Base-by-base conservation (phyloP, 2,113 vertebrate species). In the Rhizomys pruinosus region DNA sequence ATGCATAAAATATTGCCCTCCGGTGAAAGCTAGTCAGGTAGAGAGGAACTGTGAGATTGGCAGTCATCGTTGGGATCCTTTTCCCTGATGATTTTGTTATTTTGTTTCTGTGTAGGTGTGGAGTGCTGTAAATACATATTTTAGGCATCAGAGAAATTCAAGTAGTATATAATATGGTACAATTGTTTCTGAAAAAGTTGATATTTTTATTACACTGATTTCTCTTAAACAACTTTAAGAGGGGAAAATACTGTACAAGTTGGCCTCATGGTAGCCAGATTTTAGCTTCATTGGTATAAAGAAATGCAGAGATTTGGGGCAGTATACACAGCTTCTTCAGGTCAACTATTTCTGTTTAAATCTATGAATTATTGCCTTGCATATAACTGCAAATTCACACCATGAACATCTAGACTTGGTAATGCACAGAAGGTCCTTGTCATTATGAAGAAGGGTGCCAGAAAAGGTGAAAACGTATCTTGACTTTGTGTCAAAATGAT, bases 41-140 rank as follows among this genome's bases (percentile, higher is more conserved):
- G 89, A 80, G 76, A 87, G 74, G 64, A 96, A 42, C 59, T 77
- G 44, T 91, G 84, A 91, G 63, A 78, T 88, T 94, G 81, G 57
- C 85, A 82, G 5, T 94, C 76, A 95, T 81, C 89, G 92, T 39
- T 90, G 25, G 81, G 64, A 85, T 82, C 42, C 39, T 93, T 91
- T 95, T 94, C 57, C 71, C 34, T 88, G 59, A 73, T 93, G 92
- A 93, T 85, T 94, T 87, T 96, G 57, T 93, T 92, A 93, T 85
- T 94, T 87, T 96, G 57, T 93, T 92, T 94, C 84, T 90, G 39
- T 92, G 23, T 96, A 63, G 61, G 66, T 74, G 59, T 95, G 81
- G 39, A 88, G 96, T 93, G 86, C 93, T 61, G 37, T 81, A 92
- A 94, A 76, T 71, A 68, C 25, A 77, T 94, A 93, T 93, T 92